Evolutionary conservation across 2,113 vertebrate species (phyloP), one percentile per base, ranked within the genome.

Genomic region (Gasterosteus nipponicus): DNA sequence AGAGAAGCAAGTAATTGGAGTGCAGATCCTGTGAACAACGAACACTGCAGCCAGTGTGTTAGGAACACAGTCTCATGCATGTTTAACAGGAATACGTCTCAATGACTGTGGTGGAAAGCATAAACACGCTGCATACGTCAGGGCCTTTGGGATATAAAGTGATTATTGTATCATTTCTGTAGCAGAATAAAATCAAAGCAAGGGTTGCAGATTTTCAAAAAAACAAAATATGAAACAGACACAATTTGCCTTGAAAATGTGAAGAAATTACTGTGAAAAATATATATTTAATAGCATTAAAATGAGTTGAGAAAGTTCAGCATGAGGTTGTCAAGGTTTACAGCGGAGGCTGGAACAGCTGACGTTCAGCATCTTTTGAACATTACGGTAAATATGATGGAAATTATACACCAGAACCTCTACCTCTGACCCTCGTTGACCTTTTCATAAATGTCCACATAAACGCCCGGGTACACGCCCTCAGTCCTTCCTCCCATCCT

Each of bases 401-500:
- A 12, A 10, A 65, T 56, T 70, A 66, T 19, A 26, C 42, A 31
- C 31, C 12, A 41, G 14, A 26, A 42, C 1, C 18, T 41, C 39
- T 51, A 22, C 56, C n/a, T 38, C 6, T 3, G 0, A 0, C 49
- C 42, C 59, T 63, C 1, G 16, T 59, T 42, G 29, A 54, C 38
- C 44, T 58, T n/a, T 26, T 39, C n/a, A 31, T n/a, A 26, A 18
- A 69, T 54, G 26, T 41, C 41, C 7, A 4, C 42, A n/a, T 54
- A 9, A 33, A 75, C 31, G 51, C 59, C 41, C 65, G 62, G 12
- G 0, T 29, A 58, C 11, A 66, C 39, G 58, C 39, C 58, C 22
- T 42, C 29, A 15, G 35, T 41, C 19, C 10, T 29, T 26, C 22
- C 62, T 47, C 71, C 38, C 49, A 10, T 60, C 82, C 73, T 69